Conservation (phyloP, 2,888 invertebrate genomes). For the Ceraclea dissimilis region DNA sequence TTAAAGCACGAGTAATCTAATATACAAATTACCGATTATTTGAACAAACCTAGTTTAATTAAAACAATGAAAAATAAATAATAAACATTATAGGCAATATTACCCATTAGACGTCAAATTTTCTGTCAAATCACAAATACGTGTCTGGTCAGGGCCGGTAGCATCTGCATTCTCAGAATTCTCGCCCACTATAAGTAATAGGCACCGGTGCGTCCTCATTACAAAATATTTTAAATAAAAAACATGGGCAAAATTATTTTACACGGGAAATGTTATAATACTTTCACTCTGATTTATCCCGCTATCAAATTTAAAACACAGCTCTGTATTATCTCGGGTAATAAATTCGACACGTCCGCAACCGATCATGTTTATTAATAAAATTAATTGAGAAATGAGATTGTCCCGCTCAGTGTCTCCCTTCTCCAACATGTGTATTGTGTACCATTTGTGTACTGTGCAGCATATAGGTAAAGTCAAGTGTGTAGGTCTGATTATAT, state of each 20-base stretch:
- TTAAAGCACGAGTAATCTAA: too few species aligned
- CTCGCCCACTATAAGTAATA: conserved; percentile 19
- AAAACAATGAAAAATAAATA: background rate
- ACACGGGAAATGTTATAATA: too few species aligned
- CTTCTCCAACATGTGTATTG: background rate
- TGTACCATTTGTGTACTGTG: background rate
- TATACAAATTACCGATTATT: too few species aligned
- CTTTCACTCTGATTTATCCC: too few species aligned
- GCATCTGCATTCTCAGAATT: conserved; percentile 14
- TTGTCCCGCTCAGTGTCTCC: background rate
- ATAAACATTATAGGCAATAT: conserved; percentile 1
- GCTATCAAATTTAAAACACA: too few species aligned
- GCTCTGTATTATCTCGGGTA: too few species aligned
- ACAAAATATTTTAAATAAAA: background rate
- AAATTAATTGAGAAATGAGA: background rate
- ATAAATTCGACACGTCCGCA: background rate
- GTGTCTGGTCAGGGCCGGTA: conserved; percentile 19
- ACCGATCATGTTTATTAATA: conserved; percentile 6
- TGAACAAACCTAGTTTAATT: too few species aligned
- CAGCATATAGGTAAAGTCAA: too few species aligned
- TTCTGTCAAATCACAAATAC: conserved; percentile 16
- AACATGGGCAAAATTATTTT: too few species aligned
- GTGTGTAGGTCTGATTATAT: too few species aligned
- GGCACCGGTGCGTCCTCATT: conserved; percentile 21
- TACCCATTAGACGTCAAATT: conserved; percentile 22